Conservation (phyloP, 2,113 vertebrate genomes). For the Acanthochromis polyacanthus region DNA sequence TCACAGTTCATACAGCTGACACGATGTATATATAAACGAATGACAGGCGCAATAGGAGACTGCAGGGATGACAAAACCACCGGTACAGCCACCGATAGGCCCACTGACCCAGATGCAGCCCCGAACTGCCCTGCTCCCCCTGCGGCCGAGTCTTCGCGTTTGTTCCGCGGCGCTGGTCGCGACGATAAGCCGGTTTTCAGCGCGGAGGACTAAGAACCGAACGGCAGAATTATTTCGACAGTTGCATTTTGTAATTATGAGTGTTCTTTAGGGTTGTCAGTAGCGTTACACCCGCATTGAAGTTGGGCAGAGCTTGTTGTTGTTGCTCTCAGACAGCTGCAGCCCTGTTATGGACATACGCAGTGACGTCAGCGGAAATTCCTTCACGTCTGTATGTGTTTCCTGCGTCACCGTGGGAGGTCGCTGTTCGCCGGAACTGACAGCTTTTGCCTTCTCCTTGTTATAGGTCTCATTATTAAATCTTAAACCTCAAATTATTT, state of each 20-base stretch:
- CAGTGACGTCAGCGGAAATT: conserved; percentile 89
- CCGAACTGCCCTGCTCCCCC: conserved; percentile 89
- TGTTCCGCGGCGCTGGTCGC: conserved; percentile 88
- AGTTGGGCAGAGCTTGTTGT: conserved; percentile 80
- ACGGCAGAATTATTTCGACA: conserved; percentile 86
- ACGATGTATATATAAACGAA: conserved; percentile 36
- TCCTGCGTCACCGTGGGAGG: conserved; percentile 53
- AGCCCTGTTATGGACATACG: conserved; percentile 84
- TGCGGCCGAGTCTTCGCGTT: conserved; percentile 88
- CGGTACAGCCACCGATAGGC: conserved; percentile 83
- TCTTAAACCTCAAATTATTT: too few species aligned
- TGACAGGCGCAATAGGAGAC: conserved; percentile 44
- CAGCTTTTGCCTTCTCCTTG: not conserved
- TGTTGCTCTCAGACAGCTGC: conserved; percentile 87
- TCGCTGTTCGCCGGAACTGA: not conserved
- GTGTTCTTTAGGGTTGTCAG: conserved; percentile 59
- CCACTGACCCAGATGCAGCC: conserved; percentile 90
- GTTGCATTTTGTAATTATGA: conserved; percentile 82
- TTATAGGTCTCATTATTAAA: too few species aligned
- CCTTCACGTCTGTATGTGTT: conserved; percentile 83
- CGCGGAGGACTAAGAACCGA: conserved; percentile 87
- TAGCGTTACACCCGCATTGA: conserved; percentile 5
- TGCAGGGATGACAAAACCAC: conserved; percentile 47
- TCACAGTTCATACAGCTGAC: conserved; percentile 58
- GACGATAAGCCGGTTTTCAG: conserved; percentile 88